Evolutionary conservation across 2,113 vertebrate genomes (phyloP), one percentile per base, ranked within the genome.

Genomic region (Syrmaticus mikado): DNA sequence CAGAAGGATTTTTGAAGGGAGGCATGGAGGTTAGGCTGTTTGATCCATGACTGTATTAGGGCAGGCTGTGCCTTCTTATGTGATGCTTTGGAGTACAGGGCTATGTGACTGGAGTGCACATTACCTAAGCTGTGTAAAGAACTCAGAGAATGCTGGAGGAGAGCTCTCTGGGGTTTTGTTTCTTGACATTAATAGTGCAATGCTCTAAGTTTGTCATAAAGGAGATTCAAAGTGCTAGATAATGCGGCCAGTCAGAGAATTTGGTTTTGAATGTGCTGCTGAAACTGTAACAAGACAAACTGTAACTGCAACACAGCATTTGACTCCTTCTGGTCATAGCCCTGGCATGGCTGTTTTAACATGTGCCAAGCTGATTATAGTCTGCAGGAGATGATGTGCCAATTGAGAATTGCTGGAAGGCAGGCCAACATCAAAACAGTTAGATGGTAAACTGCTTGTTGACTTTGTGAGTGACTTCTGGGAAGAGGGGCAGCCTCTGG

Each of bases 321-420:
- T 94, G 90, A 90, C 82, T 95, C 8, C 6, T 93, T 90, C 87
- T 90, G 93, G 87, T 92, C 85, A 25, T 94, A 85, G 76, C 94
- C 88, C 88, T 96, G 93, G 93, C 96, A 94, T 95, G 88, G 80
- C 43, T 96, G 96, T 95, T 96, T 96, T 57, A 95, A 96, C 76
- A 48, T 96, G 95, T 94, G 96, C 95, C 93, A 96, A 96, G 93
- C 88, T 94, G 95, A 96, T 96, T 96, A 94, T 94, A 94, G 96
- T 96, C 94, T 94, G 94, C 95, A 96, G 95, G 95, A 95, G 78
- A 94, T 81, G 81, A 82, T 92, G 92, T 95, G 95, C 90, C 96
- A 96, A 78, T 84, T 84, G 96, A 96, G 93, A 95, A 93, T 95
- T 96, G 93, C 96, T 95, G 93, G 90, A 93, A 95, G 92, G 92